Conservation (phyloP, 2,113 vertebrate genomes). For the Indicator indicator region DNA sequence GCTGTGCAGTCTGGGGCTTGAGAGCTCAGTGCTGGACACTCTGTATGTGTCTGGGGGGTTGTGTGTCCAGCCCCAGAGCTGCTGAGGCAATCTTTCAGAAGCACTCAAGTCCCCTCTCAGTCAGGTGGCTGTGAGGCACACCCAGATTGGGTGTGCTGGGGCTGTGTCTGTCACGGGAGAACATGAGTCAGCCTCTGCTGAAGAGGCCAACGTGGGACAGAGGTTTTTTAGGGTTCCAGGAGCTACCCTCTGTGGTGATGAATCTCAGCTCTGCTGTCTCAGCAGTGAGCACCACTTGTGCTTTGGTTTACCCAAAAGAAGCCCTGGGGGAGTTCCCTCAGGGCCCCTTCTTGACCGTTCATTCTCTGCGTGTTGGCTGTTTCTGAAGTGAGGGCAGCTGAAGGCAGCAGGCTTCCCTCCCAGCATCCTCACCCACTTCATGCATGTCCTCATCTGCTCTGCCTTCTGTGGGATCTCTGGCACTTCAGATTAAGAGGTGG, state of each 20-base stretch:
- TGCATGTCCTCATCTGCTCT: background rate
- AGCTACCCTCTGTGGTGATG: background rate
- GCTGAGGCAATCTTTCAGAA: background rate
- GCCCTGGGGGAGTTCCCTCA: background rate
- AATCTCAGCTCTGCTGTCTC: background rate
- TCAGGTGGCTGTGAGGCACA: background rate
- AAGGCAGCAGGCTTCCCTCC: background rate
- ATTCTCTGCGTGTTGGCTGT: background rate
- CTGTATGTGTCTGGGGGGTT: slow-evolving; percentile 8
- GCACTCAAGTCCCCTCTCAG: background rate
- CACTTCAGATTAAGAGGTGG: background rate
- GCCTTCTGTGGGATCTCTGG: background rate
- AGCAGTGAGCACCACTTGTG: background rate
- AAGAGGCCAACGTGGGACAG: background rate
- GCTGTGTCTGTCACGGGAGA: background rate
- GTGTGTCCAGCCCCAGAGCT: background rate
- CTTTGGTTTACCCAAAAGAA: background rate
- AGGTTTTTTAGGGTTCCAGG: background rate
- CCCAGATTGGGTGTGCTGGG: background rate
- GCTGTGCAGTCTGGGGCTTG: background rate
- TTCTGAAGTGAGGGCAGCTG: background rate
- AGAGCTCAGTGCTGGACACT: background rate
- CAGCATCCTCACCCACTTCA: background rate
- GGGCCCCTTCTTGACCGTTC: background rate
- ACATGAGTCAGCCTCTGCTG: background rate